Evolutionary conservation across 2,797 vertebrate species (phyloP), one percentile per base, ranked within the genome.

Genomic region (Dromococcyx pavoninus): DNA sequence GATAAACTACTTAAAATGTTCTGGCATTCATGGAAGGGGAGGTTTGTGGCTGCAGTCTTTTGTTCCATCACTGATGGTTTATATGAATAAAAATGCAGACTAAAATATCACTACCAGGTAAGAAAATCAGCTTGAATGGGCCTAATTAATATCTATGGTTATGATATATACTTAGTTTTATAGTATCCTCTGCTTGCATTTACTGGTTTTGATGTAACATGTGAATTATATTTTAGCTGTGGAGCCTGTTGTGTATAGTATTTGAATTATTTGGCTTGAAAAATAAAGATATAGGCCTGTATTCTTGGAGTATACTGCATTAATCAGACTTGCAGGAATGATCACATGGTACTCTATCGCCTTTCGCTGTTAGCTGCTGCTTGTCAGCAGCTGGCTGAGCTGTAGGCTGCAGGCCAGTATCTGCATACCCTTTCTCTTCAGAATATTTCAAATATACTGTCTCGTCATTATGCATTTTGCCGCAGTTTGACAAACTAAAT

Each of bases 261-360:
- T 96, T 96, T 96, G 72, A 72, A 88, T 91, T 62, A 80, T 82
- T 94, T 95, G 87, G 56, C 83, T 86, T 72, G 94, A 88, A 94
- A 96, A 93, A 97, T 96, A 92, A 96, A 93, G 97, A 96, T 94
- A 96, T 94, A 97, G 92, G 97, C 94, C 97, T 91, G 96, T 95
- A 97, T 97, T 96, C 95, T 93, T n/a, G 86, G 97, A 97, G 88
- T 89, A 91, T 97, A 95, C 98, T 97, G 98, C 97, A 98, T 98
- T 97, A 98, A 98, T 98, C 97, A 98, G 98, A 98, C 98, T 98
- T 98, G 98, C 98, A 98, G 97, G 97, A 91, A 90, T 91, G 97
- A 98, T 99, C 99, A 99, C 99, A 98, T 99, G 98, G 97, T 98
- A 96, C 95, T 97, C 97, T 96, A 91, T 97, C 97, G 98, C 97